Percentiles rank a stretch among this genome's conserved stretches.
Evolutionary conservation across 2,888 invertebrate genomes (phyloP).

Genomic region (Eristalis arbustorum): DNA sequence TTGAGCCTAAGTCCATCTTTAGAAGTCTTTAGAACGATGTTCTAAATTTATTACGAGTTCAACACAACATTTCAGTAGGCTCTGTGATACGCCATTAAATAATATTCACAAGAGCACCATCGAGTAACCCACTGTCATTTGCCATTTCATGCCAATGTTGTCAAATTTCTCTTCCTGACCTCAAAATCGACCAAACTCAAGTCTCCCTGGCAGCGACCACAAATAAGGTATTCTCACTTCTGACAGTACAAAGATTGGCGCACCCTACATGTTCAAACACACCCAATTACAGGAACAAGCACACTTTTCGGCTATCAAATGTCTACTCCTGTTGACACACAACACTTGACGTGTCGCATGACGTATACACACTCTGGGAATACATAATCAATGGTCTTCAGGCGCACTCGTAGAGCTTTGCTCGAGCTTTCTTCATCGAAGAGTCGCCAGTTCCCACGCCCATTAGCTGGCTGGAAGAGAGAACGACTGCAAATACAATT

Average conservation of each 20-base stretch:
- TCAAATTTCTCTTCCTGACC: neutral
- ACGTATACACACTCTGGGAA: neutral
- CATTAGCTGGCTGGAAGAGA: slow-evolving; percentile 5
- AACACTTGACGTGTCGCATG: neutral
- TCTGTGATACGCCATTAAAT: no score
- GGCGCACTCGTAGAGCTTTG: neutral
- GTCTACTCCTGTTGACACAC: slow-evolving; percentile 18
- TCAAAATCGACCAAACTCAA: neutral
- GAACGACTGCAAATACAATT: neutral
- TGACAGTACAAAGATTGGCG: neutral
- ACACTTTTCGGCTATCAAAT: slow-evolving; percentile 31
- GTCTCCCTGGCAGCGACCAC: neutral
- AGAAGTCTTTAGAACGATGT: no score
- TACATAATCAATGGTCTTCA: neutral
- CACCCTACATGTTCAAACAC: neutral
- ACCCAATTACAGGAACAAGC: neutral
- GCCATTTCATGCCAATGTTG: neutral
- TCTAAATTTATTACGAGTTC: no score
- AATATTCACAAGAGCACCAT: no score
- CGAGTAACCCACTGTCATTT: no score
- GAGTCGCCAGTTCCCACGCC: neutral
- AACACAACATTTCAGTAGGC: no score
- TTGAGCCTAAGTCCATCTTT: no score
- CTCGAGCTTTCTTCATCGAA: neutral
- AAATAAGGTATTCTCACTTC: neutral